Conservation (phyloP, 1,140 invertebrate species). For the Drosophila setifemur region DNA sequence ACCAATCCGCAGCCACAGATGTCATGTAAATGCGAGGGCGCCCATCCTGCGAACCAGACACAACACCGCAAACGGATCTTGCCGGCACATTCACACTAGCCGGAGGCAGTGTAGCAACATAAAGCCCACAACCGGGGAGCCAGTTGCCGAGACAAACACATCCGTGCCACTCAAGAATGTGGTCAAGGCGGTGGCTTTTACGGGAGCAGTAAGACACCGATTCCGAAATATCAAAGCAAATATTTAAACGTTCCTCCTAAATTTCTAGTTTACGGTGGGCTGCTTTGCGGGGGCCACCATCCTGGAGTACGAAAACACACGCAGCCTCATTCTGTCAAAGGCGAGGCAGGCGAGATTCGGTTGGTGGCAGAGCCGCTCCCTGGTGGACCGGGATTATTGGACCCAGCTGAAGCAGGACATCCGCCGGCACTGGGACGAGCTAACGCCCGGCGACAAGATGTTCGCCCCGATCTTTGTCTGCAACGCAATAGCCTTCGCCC, state of each 20-base stretch:
- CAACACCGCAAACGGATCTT: slow-evolving; percentile 14
- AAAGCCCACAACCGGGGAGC: slow-evolving; percentile 34
- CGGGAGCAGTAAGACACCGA: slow-evolving; percentile 85
- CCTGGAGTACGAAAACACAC: slow-evolving; percentile 94
- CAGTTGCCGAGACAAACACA: slow-evolving; percentile 47
- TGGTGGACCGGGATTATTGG: slow-evolving; percentile 45
- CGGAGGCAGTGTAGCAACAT: slow-evolving; percentile 48
- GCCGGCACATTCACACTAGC: slow-evolving; percentile 48
- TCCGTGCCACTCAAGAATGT: slow-evolving; percentile 83
- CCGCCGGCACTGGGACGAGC: slow-evolving; percentile 88
- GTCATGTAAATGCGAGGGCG: slow-evolving; percentile 22
- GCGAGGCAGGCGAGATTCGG: slow-evolving; percentile 83
- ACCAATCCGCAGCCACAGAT: slow-evolving; percentile 50
- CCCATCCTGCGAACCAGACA: slow-evolving; percentile 32
- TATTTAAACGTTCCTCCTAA: background rate
- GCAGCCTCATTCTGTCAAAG: slow-evolving; percentile 85
- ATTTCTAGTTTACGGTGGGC: slow-evolving; percentile 85
- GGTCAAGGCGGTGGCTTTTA: slow-evolving; percentile 88
- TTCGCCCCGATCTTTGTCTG: slow-evolving; percentile 90
- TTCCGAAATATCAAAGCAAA: background rate
- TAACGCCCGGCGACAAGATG: slow-evolving; percentile 89
- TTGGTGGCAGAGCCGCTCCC: slow-evolving; percentile 75
- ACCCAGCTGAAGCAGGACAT: slow-evolving; percentile 64
- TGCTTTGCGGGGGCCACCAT: slow-evolving; percentile 90
- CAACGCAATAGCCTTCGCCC: slow-evolving; percentile 91